These are phyloP conservation scores for Mycetomoellerius zeteki DNA, from an alignment of 1,140 invertebrate species.

Conservation along the genomic window DNA sequence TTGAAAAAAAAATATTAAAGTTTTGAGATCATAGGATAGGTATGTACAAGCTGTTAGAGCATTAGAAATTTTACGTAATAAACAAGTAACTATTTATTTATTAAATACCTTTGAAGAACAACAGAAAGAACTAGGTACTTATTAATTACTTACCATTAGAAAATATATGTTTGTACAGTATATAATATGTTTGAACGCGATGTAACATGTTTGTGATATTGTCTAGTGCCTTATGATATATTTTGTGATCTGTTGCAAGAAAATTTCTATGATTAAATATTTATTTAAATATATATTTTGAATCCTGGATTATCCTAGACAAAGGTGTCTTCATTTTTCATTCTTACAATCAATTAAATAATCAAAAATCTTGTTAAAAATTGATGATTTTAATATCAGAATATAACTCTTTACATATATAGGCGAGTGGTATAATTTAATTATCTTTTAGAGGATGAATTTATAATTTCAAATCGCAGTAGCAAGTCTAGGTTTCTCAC, in stretches of 20 bases:
- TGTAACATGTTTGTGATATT: background rate
- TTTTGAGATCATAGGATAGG: background rate
- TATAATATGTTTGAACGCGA: background rate
- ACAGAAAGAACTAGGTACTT: background rate
- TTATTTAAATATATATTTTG: background rate
- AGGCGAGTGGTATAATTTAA: background rate
- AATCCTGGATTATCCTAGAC: background rate
- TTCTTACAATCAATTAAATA: constrained; percentile 5
- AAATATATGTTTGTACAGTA: background rate
- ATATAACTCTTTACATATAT: background rate
- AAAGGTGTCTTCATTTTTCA: background rate
- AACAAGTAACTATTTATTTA: background rate
- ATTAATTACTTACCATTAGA: background rate
- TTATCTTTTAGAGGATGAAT: constrained; percentile 36
- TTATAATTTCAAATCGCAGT: constrained; percentile 37
- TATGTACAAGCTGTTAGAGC: background rate
- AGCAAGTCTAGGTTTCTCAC: background rate
- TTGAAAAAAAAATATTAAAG: background rate
- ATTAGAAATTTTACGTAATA: too few relatives aligned
- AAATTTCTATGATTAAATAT: background rate
- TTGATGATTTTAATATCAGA: constrained; percentile 13
- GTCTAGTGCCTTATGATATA: background rate
- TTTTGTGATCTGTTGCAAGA: background rate
- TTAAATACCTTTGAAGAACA: background rate
- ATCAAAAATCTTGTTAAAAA: background rate